phyloP scores from a whole-genome alignment of 2,113 vertebrate species.

The Otis tarda region DNA sequence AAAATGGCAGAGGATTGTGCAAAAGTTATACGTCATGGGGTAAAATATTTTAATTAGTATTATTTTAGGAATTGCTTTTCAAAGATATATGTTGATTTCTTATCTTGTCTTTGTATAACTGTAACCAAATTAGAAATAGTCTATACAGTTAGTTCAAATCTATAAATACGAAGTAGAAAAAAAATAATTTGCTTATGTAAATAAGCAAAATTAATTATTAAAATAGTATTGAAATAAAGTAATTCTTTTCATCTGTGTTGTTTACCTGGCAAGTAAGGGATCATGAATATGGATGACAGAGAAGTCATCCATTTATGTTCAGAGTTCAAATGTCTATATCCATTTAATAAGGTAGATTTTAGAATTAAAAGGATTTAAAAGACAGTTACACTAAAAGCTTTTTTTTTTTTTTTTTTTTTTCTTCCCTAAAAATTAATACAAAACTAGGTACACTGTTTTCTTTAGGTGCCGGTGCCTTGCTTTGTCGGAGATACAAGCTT shows the following conservation, averaged over 20 bases:
- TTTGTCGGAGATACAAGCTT: not conserved
- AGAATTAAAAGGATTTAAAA: not conserved
- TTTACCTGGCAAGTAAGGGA: not conserved
- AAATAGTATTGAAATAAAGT: not conserved
- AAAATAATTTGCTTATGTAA: not conserved
- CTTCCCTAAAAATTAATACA: not conserved
- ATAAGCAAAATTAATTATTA: not conserved
- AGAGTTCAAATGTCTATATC: not conserved
- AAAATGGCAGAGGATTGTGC: slow-evolving; percentile 71
- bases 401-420: not conserved
- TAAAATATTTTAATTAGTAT: slow-evolving; percentile 16
- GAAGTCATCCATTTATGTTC: not conserved
- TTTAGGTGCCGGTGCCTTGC: not conserved
- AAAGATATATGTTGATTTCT: not conserved
- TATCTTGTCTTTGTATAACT: not conserved
- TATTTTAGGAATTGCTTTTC: not conserved
- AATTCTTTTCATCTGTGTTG: not conserved
- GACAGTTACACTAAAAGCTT: not conserved
- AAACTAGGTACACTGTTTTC: rapidly evolving
- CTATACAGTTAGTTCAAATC: not conserved
- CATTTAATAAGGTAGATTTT: not conserved
- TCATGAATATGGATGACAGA: not conserved
- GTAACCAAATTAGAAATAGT: not conserved
- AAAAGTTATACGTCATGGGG: slow-evolving; percentile 53
- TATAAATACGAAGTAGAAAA: not conserved